Evolutionary conservation across 2,888 invertebrate genomes (phyloP).

Genomic region (Osmoderma eremita): DNA sequence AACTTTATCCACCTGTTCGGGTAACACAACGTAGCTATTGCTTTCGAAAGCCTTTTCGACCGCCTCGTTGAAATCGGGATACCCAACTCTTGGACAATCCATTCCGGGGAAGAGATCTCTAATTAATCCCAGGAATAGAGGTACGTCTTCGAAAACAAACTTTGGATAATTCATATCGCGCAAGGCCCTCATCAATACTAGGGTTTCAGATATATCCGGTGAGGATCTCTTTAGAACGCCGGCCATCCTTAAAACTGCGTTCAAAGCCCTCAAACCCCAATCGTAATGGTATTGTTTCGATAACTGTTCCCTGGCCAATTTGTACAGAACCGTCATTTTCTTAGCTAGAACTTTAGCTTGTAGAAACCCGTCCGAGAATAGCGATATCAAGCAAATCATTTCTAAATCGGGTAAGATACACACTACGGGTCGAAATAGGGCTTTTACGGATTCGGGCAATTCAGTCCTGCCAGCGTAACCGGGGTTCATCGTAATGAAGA

Average conservation of each 20-base stretch:
- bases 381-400: conserved; percentile 90
- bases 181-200: conserved; percentile 90
- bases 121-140: conserved; percentile 87
- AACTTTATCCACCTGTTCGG: conserved; percentile 72
- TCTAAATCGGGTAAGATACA: conserved; percentile 93
- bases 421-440: conserved; percentile 89
- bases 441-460: conserved; percentile 91
- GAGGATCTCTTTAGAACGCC: conserved; percentile 85
- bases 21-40: conserved; percentile 75
- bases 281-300: conserved; percentile 95
- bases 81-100: conserved; percentile 87
- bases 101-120: conserved; percentile 91
- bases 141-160: conserved; percentile 91
- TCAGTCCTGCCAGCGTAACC: conserved; percentile 93
- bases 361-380: conserved; percentile 92
- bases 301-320: conserved; percentile 85
- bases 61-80: conserved; percentile 86
- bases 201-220: conserved; percentile 82
- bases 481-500: conserved; percentile 96
- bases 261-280: conserved; percentile 92
- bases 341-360: conserved; percentile 91
- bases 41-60: conserved; percentile 75
- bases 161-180: conserved; percentile 95
- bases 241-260: conserved; percentile 91
- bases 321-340: conserved; percentile 93